Evolutionary conservation across 2,113 vertebrate species (phyloP).

Genomic region (Cariama cristata): DNA sequence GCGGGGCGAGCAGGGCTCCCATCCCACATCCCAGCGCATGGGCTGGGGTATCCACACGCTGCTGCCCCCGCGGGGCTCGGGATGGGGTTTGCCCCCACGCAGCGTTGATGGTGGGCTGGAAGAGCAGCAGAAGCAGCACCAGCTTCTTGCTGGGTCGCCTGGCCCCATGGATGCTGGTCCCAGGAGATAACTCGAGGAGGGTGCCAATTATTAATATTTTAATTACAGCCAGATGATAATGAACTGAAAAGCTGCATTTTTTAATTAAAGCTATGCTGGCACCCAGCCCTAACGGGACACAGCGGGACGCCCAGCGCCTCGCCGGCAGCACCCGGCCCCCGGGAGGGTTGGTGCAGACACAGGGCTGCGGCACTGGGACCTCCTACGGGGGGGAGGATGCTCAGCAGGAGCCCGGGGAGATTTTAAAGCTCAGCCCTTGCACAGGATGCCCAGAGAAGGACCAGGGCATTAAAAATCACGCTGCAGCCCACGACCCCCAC

Average conservation of each 20-base stretch:
- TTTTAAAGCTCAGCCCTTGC: neutral
- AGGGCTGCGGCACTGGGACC: neutral
- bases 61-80: accelerated
- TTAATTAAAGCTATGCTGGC: neutral
- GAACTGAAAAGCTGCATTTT: neutral
- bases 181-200: neutral
- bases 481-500: neutral
- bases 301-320: accelerated
- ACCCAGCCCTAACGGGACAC: neutral
- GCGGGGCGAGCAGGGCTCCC: accelerated
- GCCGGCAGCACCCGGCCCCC: accelerated
- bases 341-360: accelerated
- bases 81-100: accelerated
- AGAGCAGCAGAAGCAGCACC: neutral
- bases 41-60: neutral
- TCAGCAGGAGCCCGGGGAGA: accelerated
- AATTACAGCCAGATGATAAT: slow-evolving; percentile 45
- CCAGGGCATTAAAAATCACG: accelerated
- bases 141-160: neutral
- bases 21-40: accelerated
- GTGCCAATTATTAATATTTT: slow-evolving; percentile 54
- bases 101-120: accelerated
- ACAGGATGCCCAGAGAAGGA: neutral
- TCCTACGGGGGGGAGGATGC: neutral
- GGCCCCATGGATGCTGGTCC: neutral